Base-by-base conservation (phyloP, 2,113 vertebrate genomes). In the Mormoops blainvillei region DNA sequence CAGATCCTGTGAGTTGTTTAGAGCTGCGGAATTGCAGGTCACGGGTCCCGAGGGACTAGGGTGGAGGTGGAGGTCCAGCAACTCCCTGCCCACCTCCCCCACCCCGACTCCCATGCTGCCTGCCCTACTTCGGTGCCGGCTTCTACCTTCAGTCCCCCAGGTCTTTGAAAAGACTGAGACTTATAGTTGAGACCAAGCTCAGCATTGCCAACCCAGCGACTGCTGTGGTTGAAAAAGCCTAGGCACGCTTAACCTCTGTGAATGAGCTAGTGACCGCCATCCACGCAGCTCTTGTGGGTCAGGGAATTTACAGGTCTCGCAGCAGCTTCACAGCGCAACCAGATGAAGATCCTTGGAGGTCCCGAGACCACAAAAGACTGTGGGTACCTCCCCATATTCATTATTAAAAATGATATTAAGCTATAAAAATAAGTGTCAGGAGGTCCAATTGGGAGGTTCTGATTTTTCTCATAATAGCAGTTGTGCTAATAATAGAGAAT, bases 271-370 rank as follows among this genome's bases (percentile, higher is more conserved):
- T 9, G 36, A 26, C 3, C 8, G 4, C 26, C 5, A 2, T 3
- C 76, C 1, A 0, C 0, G 22, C 71, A 20, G 36, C 20, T 5
- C 20, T 61, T 1, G 0, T n/a, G 43, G 3, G 38, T n/a, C 65
- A 7, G 41, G 50, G 41, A 7, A 4, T 43, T 65, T 3, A 8
- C 3, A 38, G 50, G 31, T 10, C 19, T 76, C 22, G 28, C n/a
- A 8, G 77, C 24, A 12, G 13, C 24, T 45, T 45, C 61, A 22
- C 13, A 63, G n/a, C 11, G 6, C 7, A 33, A 16, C 16, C 7
- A 0, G 26, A 38, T 19, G 20, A 80, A 68, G 63, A 56, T 15
- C 58, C 33, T 45, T 20, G 16, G 54, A 67, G 61, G 68, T 15
- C 18, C 54, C 33, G 24, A 36, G 16, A 4, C 12, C 28, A 15